Conservation (phyloP, 2,888 invertebrate species). For the Chirona hameri region DNA sequence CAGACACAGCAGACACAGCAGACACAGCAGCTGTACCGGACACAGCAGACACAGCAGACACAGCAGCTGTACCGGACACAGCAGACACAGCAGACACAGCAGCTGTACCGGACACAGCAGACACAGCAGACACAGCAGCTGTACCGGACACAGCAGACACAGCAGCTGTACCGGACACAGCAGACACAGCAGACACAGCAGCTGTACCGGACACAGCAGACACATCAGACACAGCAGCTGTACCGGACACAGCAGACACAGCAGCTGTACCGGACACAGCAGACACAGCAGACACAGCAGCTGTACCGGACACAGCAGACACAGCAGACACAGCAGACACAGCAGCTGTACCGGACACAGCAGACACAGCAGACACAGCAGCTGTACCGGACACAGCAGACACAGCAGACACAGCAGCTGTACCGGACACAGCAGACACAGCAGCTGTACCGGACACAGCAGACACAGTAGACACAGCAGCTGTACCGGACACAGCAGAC, state of each 20-base stretch:
- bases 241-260: neutral
- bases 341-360: neutral
- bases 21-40: neutral
- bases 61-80: neutral
- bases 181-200: neutral
- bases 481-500: neutral
- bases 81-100: neutral
- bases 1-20: neutral
- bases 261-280: neutral
- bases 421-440: constrained; percentile 49
- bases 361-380: neutral
- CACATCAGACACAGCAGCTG: neutral
- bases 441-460: too few species aligned
- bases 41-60: constrained; percentile 47
- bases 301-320: constrained; percentile 45
- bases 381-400: too few species aligned
- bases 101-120: neutral
- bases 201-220: neutral
- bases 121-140: neutral
- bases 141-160: neutral
- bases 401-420: neutral
- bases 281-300: neutral
- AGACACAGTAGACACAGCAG: too few species aligned
- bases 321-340: neutral
- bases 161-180: constrained; percentile 46